These are phyloP conservation scores for Neodontobutis hainanensis DNA, from an alignment of 2,113 vertebrate genomes.

Conservation along the genomic window DNA sequence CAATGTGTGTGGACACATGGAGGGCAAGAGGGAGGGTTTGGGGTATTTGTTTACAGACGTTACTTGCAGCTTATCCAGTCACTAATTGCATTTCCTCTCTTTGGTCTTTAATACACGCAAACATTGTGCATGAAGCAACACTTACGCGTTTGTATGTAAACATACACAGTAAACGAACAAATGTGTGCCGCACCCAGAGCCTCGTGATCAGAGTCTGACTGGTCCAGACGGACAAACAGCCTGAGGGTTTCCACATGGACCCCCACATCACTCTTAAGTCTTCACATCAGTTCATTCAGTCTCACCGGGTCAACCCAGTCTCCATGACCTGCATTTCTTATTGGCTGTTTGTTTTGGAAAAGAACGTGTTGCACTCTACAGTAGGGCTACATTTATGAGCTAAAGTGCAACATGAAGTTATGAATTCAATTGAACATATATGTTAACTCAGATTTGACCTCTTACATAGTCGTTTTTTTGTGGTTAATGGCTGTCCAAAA, in stretches of 20 bases:
- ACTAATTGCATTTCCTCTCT: not conserved
- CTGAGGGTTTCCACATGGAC: conserved; percentile 17
- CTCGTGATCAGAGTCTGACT: conserved; percentile 49
- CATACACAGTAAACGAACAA: conserved; percentile 9
- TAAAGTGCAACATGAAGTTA: not conserved
- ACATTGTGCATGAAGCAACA: not conserved
- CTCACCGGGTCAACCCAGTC: not conserved
- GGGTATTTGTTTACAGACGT: not conserved
- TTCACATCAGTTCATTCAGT: conserved; percentile 6
- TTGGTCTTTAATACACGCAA: not conserved
- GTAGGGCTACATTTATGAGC: too few relatives aligned
- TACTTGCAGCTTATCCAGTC: not conserved
- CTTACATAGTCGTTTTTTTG: too few relatives aligned
- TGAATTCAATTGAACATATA: too few relatives aligned
- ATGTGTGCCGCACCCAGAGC: conserved; percentile 27
- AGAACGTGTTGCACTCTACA: too few relatives aligned
- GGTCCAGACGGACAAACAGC: conserved; percentile 41
- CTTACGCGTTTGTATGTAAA: not conserved
- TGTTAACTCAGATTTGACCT: too few relatives aligned
- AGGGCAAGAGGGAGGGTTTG: conserved; percentile 13
- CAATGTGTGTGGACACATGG: conserved; percentile 37
- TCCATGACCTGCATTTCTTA: not conserved
- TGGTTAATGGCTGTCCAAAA: too few relatives aligned
- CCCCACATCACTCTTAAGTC: conserved; percentile 3
- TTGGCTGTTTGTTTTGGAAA: too few relatives aligned